Base-by-base conservation (phyloP, 2,888 invertebrate species). In the Phengaris arion region DNA sequence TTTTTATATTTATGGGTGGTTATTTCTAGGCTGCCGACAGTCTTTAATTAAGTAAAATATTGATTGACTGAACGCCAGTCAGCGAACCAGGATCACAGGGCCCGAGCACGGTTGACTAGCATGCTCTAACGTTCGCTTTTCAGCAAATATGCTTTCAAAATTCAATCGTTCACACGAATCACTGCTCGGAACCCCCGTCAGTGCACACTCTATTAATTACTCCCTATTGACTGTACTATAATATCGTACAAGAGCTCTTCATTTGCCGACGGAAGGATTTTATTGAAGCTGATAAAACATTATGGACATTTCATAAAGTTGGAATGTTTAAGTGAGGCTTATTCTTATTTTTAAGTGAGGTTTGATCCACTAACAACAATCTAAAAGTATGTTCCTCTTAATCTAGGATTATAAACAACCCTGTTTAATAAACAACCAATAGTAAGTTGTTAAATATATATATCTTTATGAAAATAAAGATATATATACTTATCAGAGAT, bases 61-160 rank as follows among this genome's bases (percentile, higher is more conserved):
- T 84, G 86, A 87, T 87, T 88, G 87, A 85, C 85, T 85, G 85
- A 82, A 78, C 83, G 82, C 82, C 84, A 88, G 87, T 86, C 87
- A 86, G 86, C 86, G 86, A 72, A 85, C 83, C 81, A 82, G 82
- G 80, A 81, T 80, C 79, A 79, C 78, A 77, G 78, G 77, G 78
- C 77, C 35, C 80, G 80, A 82, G 81, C 85, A 87, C 89, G 88
- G 85, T 89, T 87, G 86, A 90, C 89, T 89, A 85, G 85, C 81
- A 51, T 83, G 84, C 88, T 86, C 87, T 88, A 86, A 85, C 83
- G 85, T 81, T 85, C 85, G 84, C 85, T 46, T 87, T 84, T 87
- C 84, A 87, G 83, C 84, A 84, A 87, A 87, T 86, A 85, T 83
- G 82, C 85, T 83, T 85, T 84, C 84, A 84, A 84, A 84, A 22